These are phyloP conservation scores for Drosophila pseudotalamancana DNA, from an alignment of 2,888 invertebrate genomes.

Conservation along the genomic window DNA sequence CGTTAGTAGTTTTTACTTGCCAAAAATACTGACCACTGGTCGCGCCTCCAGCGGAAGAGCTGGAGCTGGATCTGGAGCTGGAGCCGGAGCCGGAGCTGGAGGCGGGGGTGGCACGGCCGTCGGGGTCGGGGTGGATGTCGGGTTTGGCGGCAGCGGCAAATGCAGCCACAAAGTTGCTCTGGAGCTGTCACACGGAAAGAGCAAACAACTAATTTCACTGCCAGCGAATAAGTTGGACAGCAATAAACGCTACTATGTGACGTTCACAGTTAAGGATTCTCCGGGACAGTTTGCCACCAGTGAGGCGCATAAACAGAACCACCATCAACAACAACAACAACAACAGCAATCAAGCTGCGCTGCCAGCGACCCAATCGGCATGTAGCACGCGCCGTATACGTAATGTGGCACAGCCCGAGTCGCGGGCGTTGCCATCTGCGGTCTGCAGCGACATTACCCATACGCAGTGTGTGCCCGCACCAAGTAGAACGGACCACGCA, in stretches of 20 bases:
- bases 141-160: slow-evolving; percentile 52
- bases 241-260: slow-evolving; percentile 96
- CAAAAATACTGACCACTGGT: slow-evolving; percentile 86
- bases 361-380: slow-evolving; percentile 46
- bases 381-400: slow-evolving; percentile 66
- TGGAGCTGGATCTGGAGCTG: slow-evolving; percentile 21
- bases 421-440: slow-evolving; percentile 40
- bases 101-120: slow-evolving; percentile 36
- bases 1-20: slow-evolving; percentile 86
- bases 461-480: slow-evolving; percentile 42
- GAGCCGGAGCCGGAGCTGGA: slow-evolving; percentile 35
- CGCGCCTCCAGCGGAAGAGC: slow-evolving; percentile 63
- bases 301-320: slow-evolving; percentile 48
- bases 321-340: slow-evolving; percentile 40
- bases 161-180: slow-evolving; percentile 87
- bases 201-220: slow-evolving; percentile 93
- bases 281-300: slow-evolving; percentile 48
- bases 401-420: slow-evolving; percentile 47
- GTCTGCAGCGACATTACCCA: slow-evolving; percentile 40
- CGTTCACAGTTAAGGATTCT: slow-evolving; percentile 93
- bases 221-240: slow-evolving; percentile 94
- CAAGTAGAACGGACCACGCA: too few relatives aligned
- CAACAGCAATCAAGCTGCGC: slow-evolving; percentile 43
- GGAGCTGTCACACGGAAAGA: slow-evolving; percentile 93
- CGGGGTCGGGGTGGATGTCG: slow-evolving; percentile 35